A percentile compares a stretch with the other conserved stretches of the same genome.
phyloP scores from a whole-genome alignment of 2,888 invertebrate species.

The Glomeris marginata region DNA sequence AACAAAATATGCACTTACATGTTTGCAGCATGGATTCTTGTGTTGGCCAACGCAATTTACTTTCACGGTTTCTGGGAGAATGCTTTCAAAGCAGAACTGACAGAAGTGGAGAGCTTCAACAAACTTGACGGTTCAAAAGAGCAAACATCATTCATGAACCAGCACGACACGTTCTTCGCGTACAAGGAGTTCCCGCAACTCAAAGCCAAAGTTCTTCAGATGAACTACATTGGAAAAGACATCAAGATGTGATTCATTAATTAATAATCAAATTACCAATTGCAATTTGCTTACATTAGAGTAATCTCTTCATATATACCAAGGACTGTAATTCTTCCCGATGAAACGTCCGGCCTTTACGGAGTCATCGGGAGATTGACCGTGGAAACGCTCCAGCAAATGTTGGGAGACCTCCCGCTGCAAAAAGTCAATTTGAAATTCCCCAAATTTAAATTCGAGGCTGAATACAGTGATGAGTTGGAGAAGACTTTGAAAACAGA shows the following conservation, averaged over 20 bases:
- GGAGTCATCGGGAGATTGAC: slow-evolving; percentile 12
- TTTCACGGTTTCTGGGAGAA: slow-evolving; percentile 15
- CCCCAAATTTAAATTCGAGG: slow-evolving; percentile 68
- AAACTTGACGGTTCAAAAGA: too few relatives aligned
- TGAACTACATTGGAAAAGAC: too few relatives aligned
- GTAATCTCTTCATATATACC: too few relatives aligned
- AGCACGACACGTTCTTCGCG: too few relatives aligned
- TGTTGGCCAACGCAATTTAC: slow-evolving; percentile 17
- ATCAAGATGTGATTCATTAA: too few relatives aligned
- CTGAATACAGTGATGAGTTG: slow-evolving; percentile 19
- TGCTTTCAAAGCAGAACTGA: slow-evolving; percentile 10
- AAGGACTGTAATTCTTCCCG: slow-evolving; percentile 48
- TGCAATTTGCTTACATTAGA: too few relatives aligned
- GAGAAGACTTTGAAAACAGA: background rate
- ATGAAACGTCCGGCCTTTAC: slow-evolving; percentile 46
- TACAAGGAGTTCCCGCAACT: too few relatives aligned
- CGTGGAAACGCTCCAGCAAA: background rate
- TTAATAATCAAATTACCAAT: too few relatives aligned
- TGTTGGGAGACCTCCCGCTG: background rate
- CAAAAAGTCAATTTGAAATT: slow-evolving; percentile 46
- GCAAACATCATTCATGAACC: too few relatives aligned
- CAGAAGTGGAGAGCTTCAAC: background rate
- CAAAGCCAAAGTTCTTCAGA: too few relatives aligned
- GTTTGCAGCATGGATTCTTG: background rate
- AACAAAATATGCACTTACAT: too few relatives aligned